phyloP scores from a whole-genome alignment of 2,888 invertebrate genomes.

The Malacosoma neustria region DNA sequence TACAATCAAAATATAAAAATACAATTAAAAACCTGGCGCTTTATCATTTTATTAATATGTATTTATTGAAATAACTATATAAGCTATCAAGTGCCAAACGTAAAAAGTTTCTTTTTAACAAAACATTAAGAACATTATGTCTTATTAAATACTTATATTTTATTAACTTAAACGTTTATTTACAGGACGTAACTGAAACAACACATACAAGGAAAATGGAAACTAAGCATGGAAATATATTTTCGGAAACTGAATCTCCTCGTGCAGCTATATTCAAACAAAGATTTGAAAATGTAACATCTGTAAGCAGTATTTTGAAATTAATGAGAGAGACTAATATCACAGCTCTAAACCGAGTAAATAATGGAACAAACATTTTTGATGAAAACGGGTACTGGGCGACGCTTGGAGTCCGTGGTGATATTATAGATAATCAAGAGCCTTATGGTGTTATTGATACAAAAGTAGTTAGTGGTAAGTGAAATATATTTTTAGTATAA shows the following conservation, averaged over 20 bases:
- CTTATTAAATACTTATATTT: too few species aligned
- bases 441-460: conserved; percentile 74
- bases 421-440: conserved; percentile 34
- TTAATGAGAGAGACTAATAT: conserved; percentile 59
- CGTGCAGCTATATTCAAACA: conserved; percentile 47
- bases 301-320: conserved; percentile 43
- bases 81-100: too few species aligned
- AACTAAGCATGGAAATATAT: conserved; percentile 41
- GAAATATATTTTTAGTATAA: too few species aligned
- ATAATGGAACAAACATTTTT: conserved; percentile 30
- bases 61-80: too few species aligned
- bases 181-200: conserved; percentile 50
- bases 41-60: too few species aligned
- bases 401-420: conserved; percentile 50
- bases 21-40: too few species aligned
- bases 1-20: too few species aligned
- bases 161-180: too few species aligned
- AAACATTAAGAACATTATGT: too few species aligned
- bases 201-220: conserved; percentile 50
- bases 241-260: conserved; percentile 49
- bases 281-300: conserved; percentile 51
- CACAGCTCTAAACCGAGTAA: conserved; percentile 34
- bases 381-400: conserved; percentile 41
- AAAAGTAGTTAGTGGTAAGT: conserved; percentile 65
- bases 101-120: too few species aligned